Percentiles rank a stretch among this genome's conserved stretches.
These are phyloP conservation scores for Eristalis arbustorum DNA, from an alignment of 2,888 invertebrate genomes.

Conservation along the genomic window DNA sequence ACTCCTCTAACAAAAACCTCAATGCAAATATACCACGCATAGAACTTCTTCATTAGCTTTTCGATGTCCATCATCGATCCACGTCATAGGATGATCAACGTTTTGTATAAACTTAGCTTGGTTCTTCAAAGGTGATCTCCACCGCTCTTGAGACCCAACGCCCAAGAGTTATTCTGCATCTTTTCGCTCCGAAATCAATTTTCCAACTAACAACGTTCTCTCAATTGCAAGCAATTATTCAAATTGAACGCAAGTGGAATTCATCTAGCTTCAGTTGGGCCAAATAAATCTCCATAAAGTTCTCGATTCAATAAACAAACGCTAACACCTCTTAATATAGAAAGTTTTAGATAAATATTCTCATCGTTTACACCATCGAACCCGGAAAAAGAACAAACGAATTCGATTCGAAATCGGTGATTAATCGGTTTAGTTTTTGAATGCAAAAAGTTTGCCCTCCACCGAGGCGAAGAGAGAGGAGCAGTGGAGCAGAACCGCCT, in stretches of 20 bases:
- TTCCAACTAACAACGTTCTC: not conserved
- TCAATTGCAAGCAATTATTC: not conserved
- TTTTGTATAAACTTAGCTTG: no score
- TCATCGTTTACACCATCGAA: slow-evolving; percentile 31
- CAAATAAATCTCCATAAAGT: not conserved
- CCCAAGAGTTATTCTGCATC: no score
- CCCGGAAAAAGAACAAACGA: slow-evolving; percentile 2
- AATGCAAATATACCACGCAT: no score
- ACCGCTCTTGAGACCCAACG: no score
- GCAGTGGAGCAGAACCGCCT: no score
- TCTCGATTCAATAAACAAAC: not conserved
- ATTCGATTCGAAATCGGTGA: slow-evolving; percentile 27
- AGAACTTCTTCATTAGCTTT: no score
- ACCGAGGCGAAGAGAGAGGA: not conserved
- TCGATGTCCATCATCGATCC: no score
- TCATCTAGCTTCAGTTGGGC: not conserved
- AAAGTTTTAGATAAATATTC: slow-evolving; percentile 40
- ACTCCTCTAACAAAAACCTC: no score
- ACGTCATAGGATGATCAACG: no score
- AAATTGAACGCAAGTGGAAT: not conserved
- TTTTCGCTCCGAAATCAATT: not conserved
- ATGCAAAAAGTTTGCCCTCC: slow-evolving; percentile 11
- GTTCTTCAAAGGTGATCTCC: no score
- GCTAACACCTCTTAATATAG: slow-evolving; percentile 25
- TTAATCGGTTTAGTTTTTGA: slow-evolving; percentile 37